Conservation (phyloP, 2,797 vertebrate species). For the Chrosomus eos region DNA sequence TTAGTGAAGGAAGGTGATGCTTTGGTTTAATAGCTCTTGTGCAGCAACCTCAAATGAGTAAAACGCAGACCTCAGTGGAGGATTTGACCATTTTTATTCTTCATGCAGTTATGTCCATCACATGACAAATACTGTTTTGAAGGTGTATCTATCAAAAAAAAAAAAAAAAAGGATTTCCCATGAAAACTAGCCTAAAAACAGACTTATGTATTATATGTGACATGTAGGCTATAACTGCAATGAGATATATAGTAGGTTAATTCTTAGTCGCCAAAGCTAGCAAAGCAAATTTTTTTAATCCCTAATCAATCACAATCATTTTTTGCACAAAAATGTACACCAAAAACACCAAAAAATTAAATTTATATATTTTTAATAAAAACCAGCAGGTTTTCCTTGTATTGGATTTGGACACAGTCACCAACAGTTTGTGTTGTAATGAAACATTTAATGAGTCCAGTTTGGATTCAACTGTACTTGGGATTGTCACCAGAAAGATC, state of each 20-base stretch:
- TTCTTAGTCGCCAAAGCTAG: not conserved
- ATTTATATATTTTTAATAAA: not conserved
- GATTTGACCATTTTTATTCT: slow-evolving; percentile 58
- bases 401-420: not conserved
- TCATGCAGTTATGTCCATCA: slow-evolving; percentile 64
- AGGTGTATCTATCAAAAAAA: slow-evolving; percentile 60
- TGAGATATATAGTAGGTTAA: slow-evolving; percentile 71
- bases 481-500: not conserved
- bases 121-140: slow-evolving; percentile 77
- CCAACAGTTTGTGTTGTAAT: not conserved
- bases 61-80: slow-evolving; percentile 64
- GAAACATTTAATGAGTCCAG: not conserved
- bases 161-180: slow-evolving; percentile 23
- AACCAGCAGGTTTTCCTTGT: not conserved
- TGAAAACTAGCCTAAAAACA: too few species aligned
- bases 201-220: slow-evolving; percentile 41
- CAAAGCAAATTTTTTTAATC: not conserved
- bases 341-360: not conserved
- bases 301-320: not conserved
- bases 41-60: slow-evolving; percentile 72
- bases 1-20: slow-evolving; percentile 72
- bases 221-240: slow-evolving; percentile 67
- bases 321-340: not conserved
- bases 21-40: slow-evolving; percentile 82
- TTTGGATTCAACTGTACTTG: not conserved